Base-by-base conservation (phyloP, 2,888 invertebrate genomes). In the Prosopocoilus inquinatus region DNA sequence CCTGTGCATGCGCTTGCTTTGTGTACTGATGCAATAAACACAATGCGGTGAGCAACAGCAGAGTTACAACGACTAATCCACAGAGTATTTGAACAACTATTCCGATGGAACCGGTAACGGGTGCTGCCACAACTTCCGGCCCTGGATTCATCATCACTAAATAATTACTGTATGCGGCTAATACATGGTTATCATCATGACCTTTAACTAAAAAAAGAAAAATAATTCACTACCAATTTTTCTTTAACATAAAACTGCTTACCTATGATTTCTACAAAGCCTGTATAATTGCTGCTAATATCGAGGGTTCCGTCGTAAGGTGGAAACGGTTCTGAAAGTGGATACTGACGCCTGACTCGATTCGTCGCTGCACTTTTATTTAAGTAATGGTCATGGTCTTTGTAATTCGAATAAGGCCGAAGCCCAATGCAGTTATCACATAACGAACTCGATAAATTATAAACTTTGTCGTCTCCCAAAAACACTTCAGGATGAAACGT, bases 211-310 rank as follows among this genome's bases (percentile, higher is more conserved):
- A 45, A 74, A 73, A 54, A 38, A 52, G 43, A 11, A 8, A 1
- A 13, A 13, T 11, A 32, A 13, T 8, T 9, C 12, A 34, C 43
- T 46, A 9, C 11, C 4, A 50, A 13, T 9, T 12, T 16, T 1
- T 2, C 7, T n/a, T n/a, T n/a, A n/a, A n/a, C n/a, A n/a, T n/a
- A n/a, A 55, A 50, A 51, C 38, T 57, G 79, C 82, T 79, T 75
- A 90, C 91, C 87, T 65, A 91, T 87, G 9, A 93, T 81, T 80
- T 94, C 92, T 34, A 94, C 81, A 71, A 91, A 94, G 13, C 91
- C 88, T 0, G 93, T 92, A 65, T 95, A 95, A 72, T 91, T 91
- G 9, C 90, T 87, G 49, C 82, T 83, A 9, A 86, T 80, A 68
- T 92, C 90, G 46, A 95, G 80, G 50, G 79, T 81, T 0, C 93